These are phyloP conservation scores for Lasioglossum zephyrum DNA, from an alignment of 2,888 invertebrate species.

Conservation along the genomic window DNA sequence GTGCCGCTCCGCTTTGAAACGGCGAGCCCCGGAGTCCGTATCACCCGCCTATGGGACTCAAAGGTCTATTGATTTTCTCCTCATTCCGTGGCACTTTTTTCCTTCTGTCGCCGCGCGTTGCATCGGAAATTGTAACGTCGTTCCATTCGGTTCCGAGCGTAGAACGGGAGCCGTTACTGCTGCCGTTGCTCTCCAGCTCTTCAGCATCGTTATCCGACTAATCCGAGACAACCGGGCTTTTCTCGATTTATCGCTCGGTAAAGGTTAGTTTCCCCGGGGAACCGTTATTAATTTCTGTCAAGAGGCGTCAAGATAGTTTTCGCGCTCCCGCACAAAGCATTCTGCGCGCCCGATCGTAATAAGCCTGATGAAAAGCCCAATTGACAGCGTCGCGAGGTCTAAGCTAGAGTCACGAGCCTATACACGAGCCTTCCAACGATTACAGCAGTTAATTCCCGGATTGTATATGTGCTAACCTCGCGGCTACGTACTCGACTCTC, in stretches of 20 bases:
- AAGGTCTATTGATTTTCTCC: constrained; percentile 68
- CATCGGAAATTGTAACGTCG: constrained; percentile 66
- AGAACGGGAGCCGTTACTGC: not conserved
- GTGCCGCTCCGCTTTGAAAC: constrained; percentile 48
- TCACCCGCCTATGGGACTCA: constrained; percentile 23
- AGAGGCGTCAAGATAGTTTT: constrained; percentile 25
- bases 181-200: not conserved
- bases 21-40: constrained; percentile 13
- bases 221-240: constrained; percentile 24
- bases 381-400: constrained; percentile 19
- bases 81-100: constrained; percentile 27
- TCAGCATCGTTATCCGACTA: constrained; percentile 21
- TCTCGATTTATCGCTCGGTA: not conserved
- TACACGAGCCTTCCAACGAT: not conserved
- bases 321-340: constrained; percentile 20
- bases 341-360: constrained; percentile 19
- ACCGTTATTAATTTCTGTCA: constrained; percentile 47
- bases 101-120: constrained; percentile 18
- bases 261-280: constrained; percentile 1
- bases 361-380: constrained; percentile 38
- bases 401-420: not conserved
- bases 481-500: not conserved
- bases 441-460: constrained; percentile 2
- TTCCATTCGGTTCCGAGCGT: constrained; percentile 32
- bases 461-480: not conserved